Percentiles rank a stretch among this genome's conserved stretches.
Evolutionary conservation across 2,797 vertebrate species (phyloP).

Genomic region (Malurus splendens): DNA sequence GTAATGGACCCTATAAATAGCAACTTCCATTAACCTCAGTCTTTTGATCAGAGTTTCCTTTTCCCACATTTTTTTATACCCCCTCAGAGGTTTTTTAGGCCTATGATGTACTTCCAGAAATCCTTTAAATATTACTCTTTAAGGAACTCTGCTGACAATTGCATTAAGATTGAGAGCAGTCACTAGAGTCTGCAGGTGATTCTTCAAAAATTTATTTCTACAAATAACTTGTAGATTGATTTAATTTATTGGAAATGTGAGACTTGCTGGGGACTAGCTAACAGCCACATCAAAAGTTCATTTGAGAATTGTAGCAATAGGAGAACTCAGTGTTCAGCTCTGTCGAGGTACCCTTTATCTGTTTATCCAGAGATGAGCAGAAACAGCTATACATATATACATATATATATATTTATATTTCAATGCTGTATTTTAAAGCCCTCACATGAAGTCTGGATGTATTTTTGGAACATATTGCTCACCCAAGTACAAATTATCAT

Average conservation of each 20-base stretch:
- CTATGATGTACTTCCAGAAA: neutral
- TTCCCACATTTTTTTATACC: neutral
- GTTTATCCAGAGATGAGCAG: neutral
- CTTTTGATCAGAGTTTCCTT: neutral
- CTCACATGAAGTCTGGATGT: neutral
- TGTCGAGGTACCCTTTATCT: fast-evolving
- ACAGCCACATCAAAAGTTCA: neutral
- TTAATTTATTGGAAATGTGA: neutral
- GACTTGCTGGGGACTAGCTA: neutral
- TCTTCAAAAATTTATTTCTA: neutral
- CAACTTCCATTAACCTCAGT: fast-evolving
- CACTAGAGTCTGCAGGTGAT: neutral
- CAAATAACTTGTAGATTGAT: neutral
- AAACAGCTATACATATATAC: neutral
- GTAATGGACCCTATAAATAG: neutral
- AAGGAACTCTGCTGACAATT: neutral
- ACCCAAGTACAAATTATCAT: neutral
- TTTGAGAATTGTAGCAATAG: neutral
- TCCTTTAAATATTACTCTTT: neutral
- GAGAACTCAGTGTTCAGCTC: neutral
- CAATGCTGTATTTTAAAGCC: neutral
- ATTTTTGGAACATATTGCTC: neutral
- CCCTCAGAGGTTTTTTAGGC: neutral
- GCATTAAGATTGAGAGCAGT: neutral
- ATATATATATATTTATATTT: no score